These are phyloP conservation scores for Ictalurus furcatus DNA, from an alignment of 2,113 vertebrate genomes.

Conservation along the genomic window DNA sequence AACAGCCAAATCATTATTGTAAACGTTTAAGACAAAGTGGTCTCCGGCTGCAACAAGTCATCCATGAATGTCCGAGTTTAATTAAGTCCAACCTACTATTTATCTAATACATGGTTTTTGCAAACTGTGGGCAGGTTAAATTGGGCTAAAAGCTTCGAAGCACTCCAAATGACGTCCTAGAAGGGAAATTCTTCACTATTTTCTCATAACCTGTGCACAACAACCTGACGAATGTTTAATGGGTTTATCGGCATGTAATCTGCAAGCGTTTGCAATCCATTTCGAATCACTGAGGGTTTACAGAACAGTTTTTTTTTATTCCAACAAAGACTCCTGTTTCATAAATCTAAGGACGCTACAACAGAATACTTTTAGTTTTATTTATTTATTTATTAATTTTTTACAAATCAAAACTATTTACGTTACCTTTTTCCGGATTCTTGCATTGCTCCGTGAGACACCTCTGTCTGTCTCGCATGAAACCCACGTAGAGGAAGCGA, in stretches of 20 bases:
- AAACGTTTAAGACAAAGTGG: neutral
- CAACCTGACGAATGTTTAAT: conserved; percentile 38
- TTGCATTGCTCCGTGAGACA: conserved; percentile 48
- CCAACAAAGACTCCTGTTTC: neutral
- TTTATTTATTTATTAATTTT: neutral
- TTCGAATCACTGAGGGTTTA: neutral
- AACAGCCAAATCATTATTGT: neutral
- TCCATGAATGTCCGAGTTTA: neutral
- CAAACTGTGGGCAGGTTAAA: conserved; percentile 33
- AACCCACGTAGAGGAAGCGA: conserved; percentile 59
- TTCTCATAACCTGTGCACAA: conserved; percentile 37
- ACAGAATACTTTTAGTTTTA: too few species aligned
- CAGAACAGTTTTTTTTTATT: neutral
- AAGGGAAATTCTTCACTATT: conserved; percentile 36
- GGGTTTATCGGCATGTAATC: conserved; percentile 19
- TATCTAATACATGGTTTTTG: neutral
- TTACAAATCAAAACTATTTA: neutral
- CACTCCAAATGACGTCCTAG: conserved; percentile 34
- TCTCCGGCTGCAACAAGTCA: neutral
- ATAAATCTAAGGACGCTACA: neutral
- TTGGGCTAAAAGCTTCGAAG: conserved; percentile 43
- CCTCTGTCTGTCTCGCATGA: conserved; percentile 60
- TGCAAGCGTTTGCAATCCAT: neutral
- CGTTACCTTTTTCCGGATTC: conserved; percentile 55
- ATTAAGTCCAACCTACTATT: conserved; percentile 11